Base-by-base conservation (phyloP, 1,140 invertebrate genomes). In the Drosophila nigromelanica region DNA sequence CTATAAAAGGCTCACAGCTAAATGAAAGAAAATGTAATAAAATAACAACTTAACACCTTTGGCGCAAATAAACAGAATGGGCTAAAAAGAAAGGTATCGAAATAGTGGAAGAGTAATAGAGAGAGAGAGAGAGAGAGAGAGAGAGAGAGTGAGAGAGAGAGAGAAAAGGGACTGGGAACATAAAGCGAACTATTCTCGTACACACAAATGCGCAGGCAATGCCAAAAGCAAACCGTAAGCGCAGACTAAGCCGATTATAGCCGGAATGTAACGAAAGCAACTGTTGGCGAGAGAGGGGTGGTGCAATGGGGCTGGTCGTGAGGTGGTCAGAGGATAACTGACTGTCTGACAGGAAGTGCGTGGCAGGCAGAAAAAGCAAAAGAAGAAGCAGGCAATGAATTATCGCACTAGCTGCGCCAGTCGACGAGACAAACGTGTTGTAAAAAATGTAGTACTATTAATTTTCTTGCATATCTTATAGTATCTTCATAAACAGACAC, bases 401-500 rank as follows among this genome's bases (percentile, higher is more conserved):
- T 87, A 86, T 86, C 82, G 82, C 82, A 86, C 83, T 82, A 86
- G 76, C 71, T 70, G 81, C 63, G 75, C 63, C 74, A 78, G 82
- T 75, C 78, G 78, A 76, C 79, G 82, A 86, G 82, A 87, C 83
- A 87, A 86, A 87, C 87, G 83, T 87, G 83, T 87, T 87, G 83
- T 87, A 89, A 87, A 87, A 89, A 87, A 87, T 87, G 79, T 87
- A 77, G 61, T 89, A 89, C 83, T 87, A 87, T 87, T 87, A 87
- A 87, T 87, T 87, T 87, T 70, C 82, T 78, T 87, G 83, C 83
- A 87, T 87, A 87, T 87, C 83, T 87, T 82, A 86, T 82, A 87
- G 82, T 86, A 89, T 86, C 82, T 89, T 86, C 79, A 86, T 86
- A 86, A 89, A 89, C 83, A 87, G 75, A 73, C 67, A 82, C 58